phyloP scores from a whole-genome alignment of 2,797 vertebrate genomes.

The Sarcophilus harrisii region DNA sequence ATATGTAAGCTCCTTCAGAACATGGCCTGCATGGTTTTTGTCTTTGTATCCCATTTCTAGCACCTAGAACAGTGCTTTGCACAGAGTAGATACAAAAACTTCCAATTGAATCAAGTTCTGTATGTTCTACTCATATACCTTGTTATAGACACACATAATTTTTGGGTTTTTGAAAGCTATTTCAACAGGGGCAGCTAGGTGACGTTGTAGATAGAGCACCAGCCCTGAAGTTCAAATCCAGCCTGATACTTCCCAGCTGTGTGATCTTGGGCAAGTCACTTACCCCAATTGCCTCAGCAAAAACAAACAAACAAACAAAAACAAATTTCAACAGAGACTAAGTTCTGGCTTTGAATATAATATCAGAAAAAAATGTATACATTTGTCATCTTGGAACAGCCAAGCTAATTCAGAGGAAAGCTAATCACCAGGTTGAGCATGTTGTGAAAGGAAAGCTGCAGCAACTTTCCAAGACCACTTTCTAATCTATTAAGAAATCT shows the following conservation, averaged over 20 bases:
- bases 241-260: no score
- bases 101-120: neutral
- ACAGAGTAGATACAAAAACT: neutral
- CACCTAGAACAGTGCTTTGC: neutral
- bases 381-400: neutral
- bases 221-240: no score
- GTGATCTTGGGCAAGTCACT: no score
- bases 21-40: neutral
- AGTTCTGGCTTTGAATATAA: neutral
- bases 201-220: no score
- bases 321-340: neutral
- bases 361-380: neutral
- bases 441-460: neutral
- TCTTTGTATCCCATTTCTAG: neutral
- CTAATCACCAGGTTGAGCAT: neutral
- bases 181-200: neutral
- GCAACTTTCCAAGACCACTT: neutral
- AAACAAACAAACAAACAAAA: no score
- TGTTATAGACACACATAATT: neutral
- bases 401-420: neutral
- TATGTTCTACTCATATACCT: neutral
- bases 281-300: no score
- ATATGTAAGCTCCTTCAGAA: neutral
- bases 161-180: neutral
- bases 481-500: neutral